Evolutionary conservation across 2,888 invertebrate genomes (phyloP), one percentile per base, ranked within the genome.

Genomic region (Stenurella melanura): DNA sequence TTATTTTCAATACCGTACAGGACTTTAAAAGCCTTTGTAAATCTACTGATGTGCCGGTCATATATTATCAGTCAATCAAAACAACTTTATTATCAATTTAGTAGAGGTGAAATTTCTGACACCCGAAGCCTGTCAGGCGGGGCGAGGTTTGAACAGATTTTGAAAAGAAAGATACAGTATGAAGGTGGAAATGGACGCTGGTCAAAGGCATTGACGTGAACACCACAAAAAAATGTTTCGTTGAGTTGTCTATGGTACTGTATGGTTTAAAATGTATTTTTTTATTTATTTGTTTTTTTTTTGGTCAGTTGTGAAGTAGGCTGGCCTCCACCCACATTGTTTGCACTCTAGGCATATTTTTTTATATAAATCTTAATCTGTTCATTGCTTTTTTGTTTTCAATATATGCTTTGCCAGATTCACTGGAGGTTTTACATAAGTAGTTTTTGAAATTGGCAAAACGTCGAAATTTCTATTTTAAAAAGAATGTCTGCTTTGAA

Each of bases 301-400:
- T 75, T 80, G 82, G 81, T 83, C 81, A 77, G 78, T 89, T 58
- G 60, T 30, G 56, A 58, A 72, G 56, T 88, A 87, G 86, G 93
- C 93, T 93, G 93, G 94, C 94, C 94, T 94, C 94, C 94, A 94
- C 92, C 93, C 95, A 94, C 95, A 95, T 95, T 95, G 95, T 95
- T 95, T 95, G 95, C 94, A 95, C 94, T 94, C 93, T 79, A 90
- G 91, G 89, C 88, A 86, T 81, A 80, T 80, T 77, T 82, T 74
- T 70, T 54, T 75, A 26, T 71, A 70, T 71, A 71, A 54, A 60
- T 50, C 56, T n/a, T 64, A 66, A 74, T 78, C 74, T 78, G 50
- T 74, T 78, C 75, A 73, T 56, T 77, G 75, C 73, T 75, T 71
- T 66, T 19, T 64, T 66, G 38, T 15, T 26, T 26, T 54, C 21